Percentiles rank a stretch among this genome's conserved stretches.
Conservation (phyloP, 1,140 invertebrate species). For the Manduca sexta region DNA sequence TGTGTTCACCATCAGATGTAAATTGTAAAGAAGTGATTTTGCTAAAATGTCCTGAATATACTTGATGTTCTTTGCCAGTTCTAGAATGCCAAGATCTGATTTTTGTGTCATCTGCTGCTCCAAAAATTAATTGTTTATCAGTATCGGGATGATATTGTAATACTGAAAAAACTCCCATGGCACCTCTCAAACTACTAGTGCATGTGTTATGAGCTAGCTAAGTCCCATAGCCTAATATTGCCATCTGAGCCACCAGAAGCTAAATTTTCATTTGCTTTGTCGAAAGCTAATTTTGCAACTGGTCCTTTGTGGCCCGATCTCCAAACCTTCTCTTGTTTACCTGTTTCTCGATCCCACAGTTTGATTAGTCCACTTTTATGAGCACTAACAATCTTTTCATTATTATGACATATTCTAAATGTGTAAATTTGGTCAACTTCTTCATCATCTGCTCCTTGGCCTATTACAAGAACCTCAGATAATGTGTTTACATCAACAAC, state of each 20-base stretch:
- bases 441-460: constrained; percentile 66
- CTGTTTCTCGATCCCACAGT: constrained; percentile 80
- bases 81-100: constrained; percentile 86
- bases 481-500: constrained; percentile 77
- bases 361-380: constrained; percentile 89
- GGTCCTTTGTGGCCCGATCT: constrained; percentile 91
- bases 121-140: constrained; percentile 80
- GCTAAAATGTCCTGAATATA: constrained; percentile 87
- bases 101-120: constrained; percentile 85
- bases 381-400: constrained; percentile 81
- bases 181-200: constrained; percentile 87
- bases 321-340: constrained; percentile 82
- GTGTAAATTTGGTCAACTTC: constrained; percentile 83
- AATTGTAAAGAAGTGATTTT: constrained; percentile 88
- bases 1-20: constrained; percentile 74
- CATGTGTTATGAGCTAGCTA: constrained; percentile 86
- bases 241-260: constrained; percentile 91
- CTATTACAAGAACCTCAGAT: constrained; percentile 64
- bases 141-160: constrained; percentile 81
- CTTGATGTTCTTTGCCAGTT: constrained; percentile 69
- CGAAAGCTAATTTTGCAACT: constrained; percentile 81
- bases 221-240: constrained; percentile 89
- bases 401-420: constrained; percentile 80
- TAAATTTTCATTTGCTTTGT: constrained; percentile 77
- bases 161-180: constrained; percentile 86